phyloP scores from a whole-genome alignment of 2,888 invertebrate genomes.

The Thelaira solivaga region DNA sequence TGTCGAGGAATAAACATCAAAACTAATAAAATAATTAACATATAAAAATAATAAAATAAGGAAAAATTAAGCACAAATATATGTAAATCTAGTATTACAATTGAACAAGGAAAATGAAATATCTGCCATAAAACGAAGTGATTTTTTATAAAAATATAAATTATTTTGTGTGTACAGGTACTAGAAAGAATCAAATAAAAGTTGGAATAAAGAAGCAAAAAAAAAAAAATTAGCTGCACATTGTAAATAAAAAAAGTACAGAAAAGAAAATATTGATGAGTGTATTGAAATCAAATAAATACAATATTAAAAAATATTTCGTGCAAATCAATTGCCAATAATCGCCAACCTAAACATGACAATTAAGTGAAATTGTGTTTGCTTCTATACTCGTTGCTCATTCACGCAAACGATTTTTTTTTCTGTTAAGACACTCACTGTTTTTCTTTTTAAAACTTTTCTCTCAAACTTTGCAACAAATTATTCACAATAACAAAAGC shows the following conservation, averaged over 20 bases:
- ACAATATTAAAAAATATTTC: conserved; percentile 5
- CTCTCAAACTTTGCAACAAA: conserved; percentile 6
- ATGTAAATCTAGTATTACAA: conserved; percentile 7
- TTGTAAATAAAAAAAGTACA: not conserved
- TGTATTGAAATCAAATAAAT: not conserved
- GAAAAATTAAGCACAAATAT: conserved; percentile 22
- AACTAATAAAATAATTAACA: conserved; percentile 3
- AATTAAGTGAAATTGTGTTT: conserved; percentile 28
- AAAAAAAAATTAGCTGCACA: not conserved
- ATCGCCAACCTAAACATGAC: conserved; percentile 27
- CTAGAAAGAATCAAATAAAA: not conserved
- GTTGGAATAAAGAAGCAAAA: not conserved
- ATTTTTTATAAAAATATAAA: conserved; percentile 1
- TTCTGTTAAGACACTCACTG: not conserved
- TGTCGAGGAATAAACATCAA: conserved; percentile 44
- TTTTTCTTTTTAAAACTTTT: conserved; percentile 9
- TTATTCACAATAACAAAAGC: conserved; percentile 17
- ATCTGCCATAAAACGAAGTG: not conserved
- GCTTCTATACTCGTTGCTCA: not conserved
- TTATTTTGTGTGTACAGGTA: conserved; percentile 9
- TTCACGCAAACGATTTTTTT: not conserved
- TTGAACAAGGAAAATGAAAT: no score
- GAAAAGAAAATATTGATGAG: not conserved
- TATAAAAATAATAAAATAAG: not conserved
- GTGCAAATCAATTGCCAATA: not conserved